phyloP scores from a whole-genome alignment of 35 echinoderm and acorn worm species.

The Lytechinus pictus region DNA sequence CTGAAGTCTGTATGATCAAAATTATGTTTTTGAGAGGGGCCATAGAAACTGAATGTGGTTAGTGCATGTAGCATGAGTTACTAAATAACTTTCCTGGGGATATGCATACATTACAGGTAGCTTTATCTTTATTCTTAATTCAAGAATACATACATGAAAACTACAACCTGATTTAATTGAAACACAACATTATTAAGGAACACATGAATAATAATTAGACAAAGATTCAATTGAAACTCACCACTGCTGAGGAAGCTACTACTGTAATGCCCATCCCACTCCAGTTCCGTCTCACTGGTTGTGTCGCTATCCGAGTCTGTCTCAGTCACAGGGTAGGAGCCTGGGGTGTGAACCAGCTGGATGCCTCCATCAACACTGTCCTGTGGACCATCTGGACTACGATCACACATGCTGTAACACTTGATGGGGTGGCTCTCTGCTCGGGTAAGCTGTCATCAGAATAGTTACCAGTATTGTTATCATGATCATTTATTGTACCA shows the following conservation, averaged over 20 bases:
- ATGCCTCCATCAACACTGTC: slow-evolving; percentile 66
- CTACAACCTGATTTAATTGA: too few species aligned
- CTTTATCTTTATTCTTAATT: too few species aligned
- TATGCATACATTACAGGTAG: too few species aligned
- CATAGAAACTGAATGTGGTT: too few species aligned
- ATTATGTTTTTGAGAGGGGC: too few species aligned
- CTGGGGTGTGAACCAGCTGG: slow-evolving; percentile 49
- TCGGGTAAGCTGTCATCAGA: slow-evolving; percentile 62
- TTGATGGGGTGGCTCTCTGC: slow-evolving; percentile 86
- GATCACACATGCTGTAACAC: slow-evolving; percentile 72
- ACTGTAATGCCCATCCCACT: slow-evolving; percentile 99
- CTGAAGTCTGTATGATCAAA: too few species aligned
- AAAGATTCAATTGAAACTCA: slow-evolving; percentile 5
- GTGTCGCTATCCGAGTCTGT: slow-evolving; percentile 92
- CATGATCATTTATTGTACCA: neutral
- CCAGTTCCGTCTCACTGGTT: slow-evolving; percentile 87
- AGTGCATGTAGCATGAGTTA: too few species aligned
- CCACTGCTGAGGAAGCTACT: slow-evolving; percentile 97
- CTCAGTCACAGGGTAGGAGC: slow-evolving; percentile 85
- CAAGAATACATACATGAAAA: too few species aligned
- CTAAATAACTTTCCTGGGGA: too few species aligned
- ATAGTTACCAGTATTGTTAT: neutral
- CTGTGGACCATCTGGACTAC: slow-evolving; percentile 52
- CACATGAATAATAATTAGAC: too few species aligned
- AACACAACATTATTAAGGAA: too few species aligned